Conservation (phyloP, 2,113 vertebrate genomes). For the Hyaena hyaena region DNA sequence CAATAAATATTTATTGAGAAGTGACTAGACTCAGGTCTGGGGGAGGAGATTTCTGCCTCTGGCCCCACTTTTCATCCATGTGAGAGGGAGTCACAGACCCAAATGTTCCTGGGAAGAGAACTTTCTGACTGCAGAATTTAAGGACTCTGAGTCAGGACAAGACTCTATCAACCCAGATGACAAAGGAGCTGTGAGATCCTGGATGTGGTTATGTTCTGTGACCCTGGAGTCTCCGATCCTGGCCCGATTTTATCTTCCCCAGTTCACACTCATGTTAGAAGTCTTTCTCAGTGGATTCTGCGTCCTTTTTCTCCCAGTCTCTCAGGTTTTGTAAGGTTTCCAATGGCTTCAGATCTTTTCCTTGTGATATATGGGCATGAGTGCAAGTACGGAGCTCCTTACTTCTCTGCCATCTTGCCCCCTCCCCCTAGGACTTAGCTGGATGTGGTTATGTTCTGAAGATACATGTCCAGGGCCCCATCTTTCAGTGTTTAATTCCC, state of each 20-base stretch:
- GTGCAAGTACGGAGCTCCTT: too few relatives aligned
- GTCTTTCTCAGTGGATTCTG: too few relatives aligned
- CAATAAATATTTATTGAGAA: not conserved
- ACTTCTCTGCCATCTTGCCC: too few relatives aligned
- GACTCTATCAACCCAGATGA: not conserved
- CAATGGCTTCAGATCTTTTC: too few relatives aligned
- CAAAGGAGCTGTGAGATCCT: not conserved
- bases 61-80: not conserved
- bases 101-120: not conserved
- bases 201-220: not conserved
- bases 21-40: not conserved
- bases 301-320: too few relatives aligned
- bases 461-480: too few relatives aligned
- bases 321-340: too few relatives aligned
- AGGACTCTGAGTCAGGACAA: not conserved
- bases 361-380: too few relatives aligned
- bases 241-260: too few relatives aligned
- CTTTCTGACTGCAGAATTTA: not conserved
- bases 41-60: not conserved
- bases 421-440: too few relatives aligned
- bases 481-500: not conserved
- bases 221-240: too few relatives aligned
- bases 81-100: not conserved
- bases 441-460: not conserved
- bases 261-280: too few relatives aligned